Evolutionary conservation across 2,888 invertebrate species (phyloP).

Genomic region (Baccha elongata): DNA sequence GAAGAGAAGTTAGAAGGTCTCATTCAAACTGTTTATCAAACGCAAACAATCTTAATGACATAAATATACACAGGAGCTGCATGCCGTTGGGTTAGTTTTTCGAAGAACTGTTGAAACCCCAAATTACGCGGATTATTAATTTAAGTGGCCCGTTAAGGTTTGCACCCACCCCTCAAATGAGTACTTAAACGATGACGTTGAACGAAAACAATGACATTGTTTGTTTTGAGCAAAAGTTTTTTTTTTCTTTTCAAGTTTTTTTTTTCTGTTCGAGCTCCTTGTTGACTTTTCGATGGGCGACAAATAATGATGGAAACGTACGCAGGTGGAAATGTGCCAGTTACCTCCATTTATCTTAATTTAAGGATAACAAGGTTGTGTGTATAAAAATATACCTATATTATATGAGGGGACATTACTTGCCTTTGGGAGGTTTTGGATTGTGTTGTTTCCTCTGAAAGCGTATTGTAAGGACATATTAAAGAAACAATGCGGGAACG

Average conservation of each 20-base stretch:
- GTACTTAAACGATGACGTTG: conserved; percentile 68
- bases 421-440: conserved; percentile 11
- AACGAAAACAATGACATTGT: conserved; percentile 70
- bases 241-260: conserved; percentile 26
- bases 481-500: background rate
- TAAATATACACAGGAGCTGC: conserved; percentile 74
- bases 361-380: conserved; percentile 65
- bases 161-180: conserved; percentile 68
- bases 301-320: conserved; percentile 56
- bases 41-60: conserved; percentile 82
- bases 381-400: conserved; percentile 17
- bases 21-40: conserved; percentile 78
- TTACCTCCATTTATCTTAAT: conserved; percentile 62
- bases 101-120: conserved; percentile 78
- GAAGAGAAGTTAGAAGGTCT: conserved; percentile 69
- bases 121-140: conserved; percentile 82
- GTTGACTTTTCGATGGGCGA: conserved; percentile 66
- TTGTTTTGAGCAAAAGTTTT: conserved; percentile 53
- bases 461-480: background rate
- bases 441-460: background rate
- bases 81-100: conserved; percentile 60
- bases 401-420: conserved; percentile 7
- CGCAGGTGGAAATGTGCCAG: conserved; percentile 71
- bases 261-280: conserved; percentile 31
- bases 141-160: conserved; percentile 79